Evolutionary conservation across 2,113 vertebrate species (phyloP).

Genomic region (Mesitornis unicolor): DNA sequence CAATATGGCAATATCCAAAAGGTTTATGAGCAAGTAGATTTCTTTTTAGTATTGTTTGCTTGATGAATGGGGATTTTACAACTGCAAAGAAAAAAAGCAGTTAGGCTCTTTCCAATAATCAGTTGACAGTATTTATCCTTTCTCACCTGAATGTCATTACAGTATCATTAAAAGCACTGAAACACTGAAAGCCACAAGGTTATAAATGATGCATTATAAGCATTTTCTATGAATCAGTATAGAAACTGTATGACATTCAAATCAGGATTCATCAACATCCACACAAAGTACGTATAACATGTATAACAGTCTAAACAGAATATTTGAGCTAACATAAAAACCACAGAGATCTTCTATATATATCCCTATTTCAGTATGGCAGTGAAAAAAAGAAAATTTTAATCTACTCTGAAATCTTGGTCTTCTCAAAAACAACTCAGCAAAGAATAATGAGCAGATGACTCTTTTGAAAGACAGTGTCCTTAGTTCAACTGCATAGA

Average conservation of each 20-base stretch:
- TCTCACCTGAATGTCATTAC: not conserved
- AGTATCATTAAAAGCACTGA: not conserved
- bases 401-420: not conserved
- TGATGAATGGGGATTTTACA: not conserved
- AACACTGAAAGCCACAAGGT: not conserved
- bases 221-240: not conserved
- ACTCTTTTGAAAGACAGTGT: constrained; percentile 22
- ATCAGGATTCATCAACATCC: not conserved
- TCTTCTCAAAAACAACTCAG: not conserved
- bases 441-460: constrained; percentile 33
- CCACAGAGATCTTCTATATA: not conserved
- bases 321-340: not conserved
- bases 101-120: not conserved
- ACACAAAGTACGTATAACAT: not conserved
- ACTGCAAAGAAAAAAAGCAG: not conserved
- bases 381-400: not conserved
- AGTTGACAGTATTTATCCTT: not conserved
- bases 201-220: not conserved
- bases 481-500: constrained; percentile 53
- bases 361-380: not conserved
- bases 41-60: not conserved
- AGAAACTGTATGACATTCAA: not conserved
- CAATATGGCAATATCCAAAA: not conserved
- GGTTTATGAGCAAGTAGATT: not conserved
- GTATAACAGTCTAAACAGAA: not conserved